These are phyloP conservation scores for Chaetogeoica ovagalla DNA, from an alignment of 2,888 invertebrate species.

Conservation along the genomic window DNA sequence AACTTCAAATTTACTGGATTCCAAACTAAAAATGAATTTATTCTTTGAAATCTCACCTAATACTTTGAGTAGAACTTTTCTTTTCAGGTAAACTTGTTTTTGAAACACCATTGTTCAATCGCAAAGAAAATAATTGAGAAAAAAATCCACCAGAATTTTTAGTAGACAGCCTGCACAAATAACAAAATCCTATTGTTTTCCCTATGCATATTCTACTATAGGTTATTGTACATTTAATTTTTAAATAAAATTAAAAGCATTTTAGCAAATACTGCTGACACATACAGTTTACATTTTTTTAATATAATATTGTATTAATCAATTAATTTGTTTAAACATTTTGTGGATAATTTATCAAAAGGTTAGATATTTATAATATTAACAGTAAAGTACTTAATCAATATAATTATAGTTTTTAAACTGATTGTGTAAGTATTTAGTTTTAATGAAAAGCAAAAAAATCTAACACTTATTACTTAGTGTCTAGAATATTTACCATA, in stretches of 20 bases:
- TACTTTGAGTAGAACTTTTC: constrained; percentile 34
- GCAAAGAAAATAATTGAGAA: constrained; percentile 42
- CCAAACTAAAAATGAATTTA: constrained; percentile 6
- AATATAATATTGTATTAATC: no score
- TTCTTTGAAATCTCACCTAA: constrained; percentile 50
- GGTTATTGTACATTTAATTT: neutral
- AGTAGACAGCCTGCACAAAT: constrained; percentile 40
- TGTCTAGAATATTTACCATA: no score
- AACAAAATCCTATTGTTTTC: constrained; percentile 47
- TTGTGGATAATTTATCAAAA: no score
- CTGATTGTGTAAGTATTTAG: no score
- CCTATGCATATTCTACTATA: neutral
- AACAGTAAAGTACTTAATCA: no score
- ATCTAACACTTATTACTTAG: no score
- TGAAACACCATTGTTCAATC: constrained; percentile 10
- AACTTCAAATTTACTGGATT: neutral
- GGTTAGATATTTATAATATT: no score
- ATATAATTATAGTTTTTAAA: no score
- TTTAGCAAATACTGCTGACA: no score
- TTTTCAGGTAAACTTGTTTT: constrained; percentile 40
- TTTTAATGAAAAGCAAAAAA: no score
- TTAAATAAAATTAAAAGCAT: neutral
- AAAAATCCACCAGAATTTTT: constrained; percentile 41
- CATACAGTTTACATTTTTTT: no score
- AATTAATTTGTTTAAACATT: no score